phyloP scores from a whole-genome alignment of 1,140 invertebrate genomes.

The Ceratina australensis region DNA sequence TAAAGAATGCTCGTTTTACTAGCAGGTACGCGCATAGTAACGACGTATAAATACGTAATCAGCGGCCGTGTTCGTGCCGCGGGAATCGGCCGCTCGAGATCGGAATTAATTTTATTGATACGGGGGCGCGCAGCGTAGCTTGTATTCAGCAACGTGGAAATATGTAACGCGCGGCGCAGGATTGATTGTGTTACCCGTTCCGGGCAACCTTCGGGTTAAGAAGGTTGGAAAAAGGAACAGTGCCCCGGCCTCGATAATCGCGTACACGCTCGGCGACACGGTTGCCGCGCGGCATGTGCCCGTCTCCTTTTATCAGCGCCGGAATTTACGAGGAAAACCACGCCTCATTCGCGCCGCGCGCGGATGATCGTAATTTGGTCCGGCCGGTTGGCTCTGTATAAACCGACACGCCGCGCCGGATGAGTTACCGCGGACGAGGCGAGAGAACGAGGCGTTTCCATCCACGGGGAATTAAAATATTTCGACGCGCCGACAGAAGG shows the following conservation, averaged over 20 bases:
- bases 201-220: slow-evolving; percentile 18
- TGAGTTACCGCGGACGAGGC: slow-evolving; percentile 56
- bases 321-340: slow-evolving; percentile 45
- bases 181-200: slow-evolving; percentile 12
- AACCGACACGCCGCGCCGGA: slow-evolving; percentile 7
- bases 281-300: slow-evolving; percentile 19
- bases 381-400: neutral
- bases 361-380: slow-evolving; percentile 47
- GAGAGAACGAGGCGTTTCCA: slow-evolving; percentile 61
- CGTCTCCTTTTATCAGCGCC: slow-evolving; percentile 24
- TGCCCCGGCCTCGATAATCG: slow-evolving; percentile 38
- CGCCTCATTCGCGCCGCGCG: slow-evolving; percentile 28
- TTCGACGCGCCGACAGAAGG: slow-evolving; percentile 67
- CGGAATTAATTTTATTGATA: slow-evolving; percentile 29
- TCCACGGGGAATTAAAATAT: slow-evolving; percentile 68
- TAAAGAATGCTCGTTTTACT: slow-evolving; percentile 13
- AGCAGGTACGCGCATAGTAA: slow-evolving; percentile 4
- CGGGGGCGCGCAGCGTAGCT: slow-evolving; percentile 6
- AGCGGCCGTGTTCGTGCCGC: neutral
- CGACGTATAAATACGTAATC: slow-evolving; percentile 14
- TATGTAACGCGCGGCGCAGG: slow-evolving; percentile 23
- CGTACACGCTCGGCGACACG: slow-evolving; percentile 11
- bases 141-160: slow-evolving; percentile 49
- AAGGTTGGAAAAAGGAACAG: slow-evolving; percentile 4
- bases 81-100: slow-evolving; percentile 25